Evolutionary conservation across 2,888 invertebrate genomes (phyloP), one percentile per base, ranked within the genome.

Genomic region (Calliopum simillimum): DNA sequence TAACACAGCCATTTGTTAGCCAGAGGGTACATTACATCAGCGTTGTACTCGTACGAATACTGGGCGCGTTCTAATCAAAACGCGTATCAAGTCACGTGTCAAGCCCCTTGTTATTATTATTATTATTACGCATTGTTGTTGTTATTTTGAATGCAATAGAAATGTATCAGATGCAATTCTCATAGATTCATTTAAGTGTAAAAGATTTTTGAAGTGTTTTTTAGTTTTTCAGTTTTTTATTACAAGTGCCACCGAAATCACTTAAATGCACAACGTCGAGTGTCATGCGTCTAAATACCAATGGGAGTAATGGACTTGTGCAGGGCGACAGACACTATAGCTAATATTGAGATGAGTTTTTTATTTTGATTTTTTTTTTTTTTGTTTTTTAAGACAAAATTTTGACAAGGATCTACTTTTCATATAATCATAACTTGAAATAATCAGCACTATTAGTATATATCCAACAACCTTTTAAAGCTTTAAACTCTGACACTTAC

Each of bases 71-170:
- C 80, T 83, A 82, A 82, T 83, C 84, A 82, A 76, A 80, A 77
- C 77, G 83, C 81, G 78, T 79, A 73, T 71, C 75, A 51, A 70
- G 79, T 72, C 82, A 81, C 84, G 82, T 82, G 82, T 74, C 83
- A 68, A 43, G 51, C 8, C 43, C 16, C 51, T 13, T 46, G 14
- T 11, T 56, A 33, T 13, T 13, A 23, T 11, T 56, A 33, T 13
- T 13, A 23, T 59, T 16, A 16, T 19, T 19, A 6, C 56, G 14
- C n/a, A 33, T 56, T 56, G 56, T 62, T 62, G 44, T 19, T 47
- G 4, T 44, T 62, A n/a, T 14, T 44, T 13, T 23, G 14, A 19
- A 25, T 56, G 23, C n/a, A 21, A 43, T 44, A 19, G n/a, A 44
- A n/a, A 53, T 53, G 53, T 53, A 23, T 53, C 41, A 47, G 53